A percentile compares a stretch with the other conserved stretches of the same genome.
phyloP scores from a whole-genome alignment of 2,797 vertebrate genomes.

The Ficedula albicollis region DNA sequence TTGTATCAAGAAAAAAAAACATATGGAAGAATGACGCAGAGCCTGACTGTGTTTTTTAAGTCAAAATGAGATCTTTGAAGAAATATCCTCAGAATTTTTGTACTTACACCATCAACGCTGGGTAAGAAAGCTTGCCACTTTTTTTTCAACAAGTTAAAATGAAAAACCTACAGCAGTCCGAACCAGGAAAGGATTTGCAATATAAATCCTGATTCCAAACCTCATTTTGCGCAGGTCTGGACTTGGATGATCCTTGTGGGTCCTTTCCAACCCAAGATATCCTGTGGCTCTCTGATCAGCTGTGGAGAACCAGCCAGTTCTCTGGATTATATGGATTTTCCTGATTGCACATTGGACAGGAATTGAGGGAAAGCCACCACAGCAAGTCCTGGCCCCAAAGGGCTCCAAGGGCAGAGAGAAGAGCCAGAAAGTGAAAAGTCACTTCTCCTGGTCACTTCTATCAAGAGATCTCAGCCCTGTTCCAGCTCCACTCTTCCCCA shows the following conservation, averaged over 20 bases:
- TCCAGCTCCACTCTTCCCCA: neutral
- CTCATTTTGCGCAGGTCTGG: neutral
- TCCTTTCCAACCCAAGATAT: neutral
- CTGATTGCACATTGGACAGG: neutral
- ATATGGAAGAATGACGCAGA: neutral
- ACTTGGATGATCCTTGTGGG: neutral
- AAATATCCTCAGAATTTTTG: neutral
- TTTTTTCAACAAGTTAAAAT: neutral
- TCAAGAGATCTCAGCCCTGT: neutral
- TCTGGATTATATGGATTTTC: neutral
- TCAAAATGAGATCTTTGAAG: neutral
- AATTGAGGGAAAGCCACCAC: neutral
- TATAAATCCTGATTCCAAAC: neutral
- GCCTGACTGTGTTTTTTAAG: neutral
- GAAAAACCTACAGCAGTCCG: neutral
- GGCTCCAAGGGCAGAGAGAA: neutral
- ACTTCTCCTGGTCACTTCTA: neutral
- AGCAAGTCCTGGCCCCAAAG: rapidly evolving
- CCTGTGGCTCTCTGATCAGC: neutral
- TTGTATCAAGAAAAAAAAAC: neutral
- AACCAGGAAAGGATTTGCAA: neutral
- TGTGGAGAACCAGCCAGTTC: neutral
- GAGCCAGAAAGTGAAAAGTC: neutral
- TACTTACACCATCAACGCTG: neutral
- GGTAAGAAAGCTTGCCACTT: neutral